A percentile compares a stretch with the other conserved stretches of the same genome.
phyloP scores from a whole-genome alignment of 2,888 invertebrate genomes.

The Andrena haemorrhoa region DNA sequence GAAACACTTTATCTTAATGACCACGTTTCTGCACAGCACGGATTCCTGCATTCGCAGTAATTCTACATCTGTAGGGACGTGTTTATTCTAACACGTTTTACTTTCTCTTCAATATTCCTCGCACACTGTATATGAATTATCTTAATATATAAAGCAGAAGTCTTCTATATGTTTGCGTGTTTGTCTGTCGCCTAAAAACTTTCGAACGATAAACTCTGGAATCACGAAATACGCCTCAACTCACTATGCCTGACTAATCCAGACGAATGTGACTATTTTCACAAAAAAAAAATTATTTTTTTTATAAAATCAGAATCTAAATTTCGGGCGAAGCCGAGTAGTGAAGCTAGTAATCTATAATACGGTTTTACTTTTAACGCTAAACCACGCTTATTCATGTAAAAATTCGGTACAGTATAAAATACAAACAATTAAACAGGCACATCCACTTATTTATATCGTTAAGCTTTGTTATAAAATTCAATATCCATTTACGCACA shows the following conservation, averaged over 20 bases:
- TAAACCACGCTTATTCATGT: neutral
- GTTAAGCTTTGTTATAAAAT: neutral
- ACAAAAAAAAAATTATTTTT: too few relatives aligned
- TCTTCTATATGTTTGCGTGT: too few relatives aligned
- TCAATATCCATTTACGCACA: neutral
- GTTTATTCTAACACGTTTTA: conserved; percentile 38
- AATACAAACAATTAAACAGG: neutral
- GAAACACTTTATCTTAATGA: conserved; percentile 73
- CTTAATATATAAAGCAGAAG: too few relatives aligned
- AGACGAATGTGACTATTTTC: too few relatives aligned
- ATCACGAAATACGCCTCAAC: too few relatives aligned
- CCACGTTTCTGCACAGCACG: conserved; percentile 61
- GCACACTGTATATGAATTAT: neutral
- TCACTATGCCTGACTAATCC: too few relatives aligned
- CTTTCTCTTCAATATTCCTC: conserved; percentile 5
- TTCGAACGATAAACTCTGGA: too few relatives aligned
- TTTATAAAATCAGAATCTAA: too few relatives aligned
- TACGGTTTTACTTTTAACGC: neutral
- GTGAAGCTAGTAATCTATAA: too few relatives aligned
- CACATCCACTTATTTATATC: neutral
- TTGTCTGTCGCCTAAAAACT: too few relatives aligned
- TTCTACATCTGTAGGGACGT: conserved; percentile 33
- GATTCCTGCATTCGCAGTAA: conserved; percentile 46
- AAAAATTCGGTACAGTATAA: neutral
- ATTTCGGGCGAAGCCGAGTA: too few relatives aligned